These are phyloP conservation scores for Platichthys flesus DNA, from an alignment of 2,113 vertebrate genomes.

Conservation along the genomic window DNA sequence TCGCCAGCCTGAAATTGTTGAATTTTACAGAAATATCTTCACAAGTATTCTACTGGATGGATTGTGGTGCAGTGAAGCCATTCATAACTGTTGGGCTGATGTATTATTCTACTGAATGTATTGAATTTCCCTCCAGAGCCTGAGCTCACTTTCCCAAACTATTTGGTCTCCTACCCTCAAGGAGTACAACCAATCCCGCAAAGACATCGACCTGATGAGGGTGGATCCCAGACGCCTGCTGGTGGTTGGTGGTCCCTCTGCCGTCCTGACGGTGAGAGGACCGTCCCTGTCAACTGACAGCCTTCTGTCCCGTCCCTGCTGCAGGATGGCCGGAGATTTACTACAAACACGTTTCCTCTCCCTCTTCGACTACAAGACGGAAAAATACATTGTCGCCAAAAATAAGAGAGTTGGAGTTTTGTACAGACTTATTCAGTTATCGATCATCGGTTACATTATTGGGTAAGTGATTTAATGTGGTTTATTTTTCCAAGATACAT, in stretches of 20 bases:
- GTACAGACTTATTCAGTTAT: conserved; percentile 88
- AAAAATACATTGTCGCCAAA: conserved; percentile 89
- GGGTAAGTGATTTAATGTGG: conserved; percentile 81
- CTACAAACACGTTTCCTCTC: conserved; percentile 75
- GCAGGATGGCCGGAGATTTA: conserved; percentile 81
- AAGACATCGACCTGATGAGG: too few relatives aligned
- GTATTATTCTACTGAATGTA: too few relatives aligned
- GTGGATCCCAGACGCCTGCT: too few relatives aligned
- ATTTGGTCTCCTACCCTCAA: too few relatives aligned
- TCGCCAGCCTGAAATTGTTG: too few relatives aligned
- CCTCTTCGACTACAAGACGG: conserved; percentile 90
- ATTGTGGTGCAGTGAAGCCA: neutral
- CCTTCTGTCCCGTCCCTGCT: neutral
- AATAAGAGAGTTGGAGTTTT: conserved; percentile 92
- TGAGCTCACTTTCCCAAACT: neutral
- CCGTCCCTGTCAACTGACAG: neutral
- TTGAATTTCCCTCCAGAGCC: too few relatives aligned
- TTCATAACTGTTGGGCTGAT: neutral
- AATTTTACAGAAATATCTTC: neutral
- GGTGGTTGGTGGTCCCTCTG: too few relatives aligned
- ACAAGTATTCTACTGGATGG: neutral
- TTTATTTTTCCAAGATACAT: too few relatives aligned
- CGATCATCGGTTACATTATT: conserved; percentile 88
- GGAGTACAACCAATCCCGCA: too few relatives aligned
- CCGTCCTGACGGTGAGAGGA: too few relatives aligned